phyloP scores from a whole-genome alignment of 2,888 invertebrate species.

The Coleophora deauratella region DNA sequence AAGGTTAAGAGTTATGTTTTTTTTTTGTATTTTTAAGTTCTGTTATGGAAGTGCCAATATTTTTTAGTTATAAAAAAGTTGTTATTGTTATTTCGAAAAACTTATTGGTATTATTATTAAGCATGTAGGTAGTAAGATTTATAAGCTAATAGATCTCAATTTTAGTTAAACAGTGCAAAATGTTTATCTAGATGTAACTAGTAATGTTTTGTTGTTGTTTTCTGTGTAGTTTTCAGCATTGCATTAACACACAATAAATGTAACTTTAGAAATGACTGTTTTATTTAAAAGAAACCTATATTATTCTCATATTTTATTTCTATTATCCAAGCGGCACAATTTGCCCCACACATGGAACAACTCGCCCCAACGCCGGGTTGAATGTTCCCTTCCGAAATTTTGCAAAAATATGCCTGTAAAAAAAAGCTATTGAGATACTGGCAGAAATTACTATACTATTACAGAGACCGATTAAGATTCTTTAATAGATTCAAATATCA shows the following conservation, averaged over 20 bases:
- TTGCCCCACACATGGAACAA: constrained; percentile 8
- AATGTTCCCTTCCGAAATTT: constrained; percentile 8
- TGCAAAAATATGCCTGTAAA: constrained; percentile 6
- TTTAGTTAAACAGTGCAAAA: constrained; percentile 1
- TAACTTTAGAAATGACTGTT: too few relatives aligned
- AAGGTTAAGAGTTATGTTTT: too few relatives aligned
- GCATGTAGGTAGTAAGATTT: neutral
- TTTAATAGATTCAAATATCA: constrained; percentile 1
- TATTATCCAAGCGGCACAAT: constrained; percentile 7
- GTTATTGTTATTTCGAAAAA: neutral
- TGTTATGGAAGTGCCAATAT: too few relatives aligned
- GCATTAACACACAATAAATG: constrained; percentile 7
- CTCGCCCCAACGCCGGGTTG: constrained; percentile 7
- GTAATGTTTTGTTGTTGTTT: neutral
- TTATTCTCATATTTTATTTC: constrained; percentile 3
- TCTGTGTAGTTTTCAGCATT: constrained; percentile 6
- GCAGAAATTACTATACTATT: constrained; percentile 4
- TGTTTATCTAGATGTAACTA: constrained; percentile 1
- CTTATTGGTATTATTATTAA: neutral
- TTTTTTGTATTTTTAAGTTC: too few relatives aligned
- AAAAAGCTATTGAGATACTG: constrained; percentile 6
- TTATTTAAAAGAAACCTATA: constrained; percentile 7
- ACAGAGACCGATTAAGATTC: constrained; percentile 3
- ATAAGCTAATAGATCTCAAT: neutral
- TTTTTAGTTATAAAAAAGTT: neutral